Percentiles rank a stretch among this genome's conserved stretches.
These are phyloP conservation scores for Melierax canorus DNA, from an alignment of 2,113 vertebrate genomes.

Conservation along the genomic window DNA sequence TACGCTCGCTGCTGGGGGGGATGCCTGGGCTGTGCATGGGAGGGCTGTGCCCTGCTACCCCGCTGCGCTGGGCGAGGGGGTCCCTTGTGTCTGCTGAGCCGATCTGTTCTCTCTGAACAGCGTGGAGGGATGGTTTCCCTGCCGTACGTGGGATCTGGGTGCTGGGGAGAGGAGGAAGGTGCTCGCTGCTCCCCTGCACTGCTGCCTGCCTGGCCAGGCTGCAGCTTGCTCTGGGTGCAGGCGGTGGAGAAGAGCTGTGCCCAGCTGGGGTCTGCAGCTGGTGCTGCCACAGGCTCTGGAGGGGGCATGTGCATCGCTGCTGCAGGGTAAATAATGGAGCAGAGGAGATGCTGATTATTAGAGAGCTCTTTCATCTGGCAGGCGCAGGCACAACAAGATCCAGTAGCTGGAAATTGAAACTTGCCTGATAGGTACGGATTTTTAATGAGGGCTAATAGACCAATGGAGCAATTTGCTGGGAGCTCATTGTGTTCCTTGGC, in stretches of 20 bases:
- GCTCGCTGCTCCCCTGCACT: not conserved
- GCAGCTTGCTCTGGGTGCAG: rapidly evolving
- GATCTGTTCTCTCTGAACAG: rapidly evolving
- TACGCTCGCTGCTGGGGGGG: not conserved
- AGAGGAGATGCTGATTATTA: not conserved
- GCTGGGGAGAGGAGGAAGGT: not conserved
- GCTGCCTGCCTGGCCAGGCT: rapidly evolving
- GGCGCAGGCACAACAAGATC: not conserved
- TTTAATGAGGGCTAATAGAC: not conserved
- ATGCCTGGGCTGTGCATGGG: not conserved
- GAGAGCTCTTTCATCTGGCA: not conserved
- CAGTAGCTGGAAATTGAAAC: not conserved
- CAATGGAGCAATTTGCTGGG: not conserved
- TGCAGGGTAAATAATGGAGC: not conserved
- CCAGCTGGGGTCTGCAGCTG: not conserved
- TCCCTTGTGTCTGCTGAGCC: rapidly evolving
- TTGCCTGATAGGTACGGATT: not conserved
- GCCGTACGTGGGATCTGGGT: rapidly evolving
- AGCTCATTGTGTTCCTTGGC: not conserved
- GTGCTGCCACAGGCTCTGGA: not conserved
- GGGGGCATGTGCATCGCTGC: rapidly evolving
- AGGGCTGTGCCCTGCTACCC: not conserved
- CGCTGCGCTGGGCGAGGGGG: rapidly evolving
- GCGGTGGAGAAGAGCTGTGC: not conserved
- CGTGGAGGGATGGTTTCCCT: not conserved